Conservation (phyloP, 2,888 invertebrate species). For the Andrena haemorrhoa region DNA sequence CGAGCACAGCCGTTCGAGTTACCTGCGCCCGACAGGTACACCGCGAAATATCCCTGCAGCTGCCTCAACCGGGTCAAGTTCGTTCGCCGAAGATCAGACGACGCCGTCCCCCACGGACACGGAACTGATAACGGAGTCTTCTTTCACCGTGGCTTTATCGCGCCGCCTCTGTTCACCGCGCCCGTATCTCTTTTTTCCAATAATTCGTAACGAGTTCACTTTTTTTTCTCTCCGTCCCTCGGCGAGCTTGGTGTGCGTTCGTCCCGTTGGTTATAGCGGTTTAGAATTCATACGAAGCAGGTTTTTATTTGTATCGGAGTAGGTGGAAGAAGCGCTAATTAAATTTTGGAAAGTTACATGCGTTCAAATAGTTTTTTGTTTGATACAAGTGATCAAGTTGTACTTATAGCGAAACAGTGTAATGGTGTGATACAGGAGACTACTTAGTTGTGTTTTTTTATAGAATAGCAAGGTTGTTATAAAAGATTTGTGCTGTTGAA, state of each 20-base stretch:
- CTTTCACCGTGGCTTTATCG: slow-evolving; percentile 13
- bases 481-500: too few relatives aligned
- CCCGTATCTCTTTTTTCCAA: slow-evolving; percentile 21
- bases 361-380: too few relatives aligned
- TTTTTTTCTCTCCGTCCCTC: not conserved
- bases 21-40: slow-evolving; percentile 60
- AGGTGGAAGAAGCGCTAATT: too few relatives aligned
- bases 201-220: not conserved
- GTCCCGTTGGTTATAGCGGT: too few relatives aligned
- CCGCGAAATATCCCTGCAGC: slow-evolving; percentile 55
- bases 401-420: too few relatives aligned
- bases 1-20: slow-evolving; percentile 44
- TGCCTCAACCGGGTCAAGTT: slow-evolving; percentile 66
- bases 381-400: too few relatives aligned
- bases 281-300: too few relatives aligned
- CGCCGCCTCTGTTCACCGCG: not conserved
- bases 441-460: too few relatives aligned
- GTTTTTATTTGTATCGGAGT: too few relatives aligned
- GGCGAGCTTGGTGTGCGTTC: not conserved
- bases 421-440: too few relatives aligned
- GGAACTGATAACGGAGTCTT: slow-evolving; percentile 57
- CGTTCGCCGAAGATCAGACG: slow-evolving; percentile 34
- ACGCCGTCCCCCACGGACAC: slow-evolving; percentile 43
- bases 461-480: too few relatives aligned
- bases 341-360: too few relatives aligned